These are phyloP conservation scores for Euura lappo DNA, from an alignment of 1,140 invertebrate genomes.

Conservation along the genomic window DNA sequence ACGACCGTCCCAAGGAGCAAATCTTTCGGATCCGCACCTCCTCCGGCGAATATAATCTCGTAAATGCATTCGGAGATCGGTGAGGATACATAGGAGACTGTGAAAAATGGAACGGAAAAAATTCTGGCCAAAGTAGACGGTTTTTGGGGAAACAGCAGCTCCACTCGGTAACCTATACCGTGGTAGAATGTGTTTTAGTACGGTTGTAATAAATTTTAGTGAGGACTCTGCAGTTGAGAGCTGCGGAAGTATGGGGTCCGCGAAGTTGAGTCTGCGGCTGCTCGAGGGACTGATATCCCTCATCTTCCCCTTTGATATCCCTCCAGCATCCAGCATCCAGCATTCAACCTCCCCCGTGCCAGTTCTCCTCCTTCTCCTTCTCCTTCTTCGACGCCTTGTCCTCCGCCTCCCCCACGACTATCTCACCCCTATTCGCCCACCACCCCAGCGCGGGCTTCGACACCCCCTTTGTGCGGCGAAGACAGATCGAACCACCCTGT, in stretches of 20 bases:
- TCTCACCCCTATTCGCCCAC: slow-evolving; percentile 3
- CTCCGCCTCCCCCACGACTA: no score
- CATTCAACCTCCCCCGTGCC: not conserved
- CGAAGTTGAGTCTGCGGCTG: slow-evolving; percentile 35
- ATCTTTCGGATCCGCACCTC: not conserved
- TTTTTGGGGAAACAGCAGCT: no score
- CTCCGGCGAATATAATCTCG: no score
- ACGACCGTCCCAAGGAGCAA: not conserved
- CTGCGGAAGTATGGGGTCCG: slow-evolving; percentile 45
- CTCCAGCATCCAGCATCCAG: slow-evolving; percentile 26
- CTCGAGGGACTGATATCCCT: slow-evolving; percentile 55
- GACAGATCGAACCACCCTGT: slow-evolving; percentile 47
- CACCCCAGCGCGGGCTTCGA: slow-evolving; percentile 19
- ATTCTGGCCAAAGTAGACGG: no score
- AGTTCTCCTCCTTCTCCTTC: no score
- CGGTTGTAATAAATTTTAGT: slow-evolving; percentile 56
- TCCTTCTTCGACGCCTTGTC: no score
- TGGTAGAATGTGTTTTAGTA: slow-evolving; percentile 49
- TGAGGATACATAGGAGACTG: no score
- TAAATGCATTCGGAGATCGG: no score
- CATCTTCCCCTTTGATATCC: slow-evolving; percentile 55
- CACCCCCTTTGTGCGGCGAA: slow-evolving; percentile 31
- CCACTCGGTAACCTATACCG: no score
- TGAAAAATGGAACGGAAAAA: no score
- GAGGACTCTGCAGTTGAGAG: slow-evolving; percentile 57